phyloP scores from a whole-genome alignment of 2,113 vertebrate genomes.

The Alligator mississippiensis region DNA sequence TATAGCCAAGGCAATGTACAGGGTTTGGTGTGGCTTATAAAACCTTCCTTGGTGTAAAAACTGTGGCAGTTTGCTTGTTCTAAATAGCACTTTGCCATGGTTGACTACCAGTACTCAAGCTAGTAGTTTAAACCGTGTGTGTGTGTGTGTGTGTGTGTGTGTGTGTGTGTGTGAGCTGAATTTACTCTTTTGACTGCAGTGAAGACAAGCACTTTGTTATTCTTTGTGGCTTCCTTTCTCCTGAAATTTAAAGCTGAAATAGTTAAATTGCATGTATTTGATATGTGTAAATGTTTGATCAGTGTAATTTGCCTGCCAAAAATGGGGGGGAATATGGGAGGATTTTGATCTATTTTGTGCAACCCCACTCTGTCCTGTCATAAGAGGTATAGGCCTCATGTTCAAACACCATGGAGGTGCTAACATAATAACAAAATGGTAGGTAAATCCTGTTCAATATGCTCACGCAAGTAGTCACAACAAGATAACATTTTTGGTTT shows the following conservation, averaged over 20 bases:
- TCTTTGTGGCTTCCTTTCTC: background rate
- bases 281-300: background rate
- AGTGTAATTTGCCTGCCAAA: background rate
- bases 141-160: too few species aligned
- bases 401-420: background rate
- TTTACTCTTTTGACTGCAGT: background rate
- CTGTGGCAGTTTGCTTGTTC: background rate
- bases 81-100: background rate
- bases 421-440: background rate
- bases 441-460: background rate
- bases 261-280: background rate
- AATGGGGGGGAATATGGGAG: background rate
- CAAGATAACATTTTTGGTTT: background rate
- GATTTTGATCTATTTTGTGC: background rate
- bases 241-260: background rate
- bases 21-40: background rate
- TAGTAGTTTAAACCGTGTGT: background rate
- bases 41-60: background rate
- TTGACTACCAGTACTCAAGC: background rate
- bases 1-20: background rate
- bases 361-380: background rate
- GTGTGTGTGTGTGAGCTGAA: background rate
- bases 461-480: background rate
- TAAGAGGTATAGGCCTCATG: background rate
- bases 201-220: background rate